A percentile compares a stretch with the other conserved stretches of the same genome.
Conservation (phyloP, 2,888 invertebrate genomes). For the Branchipolynoe longqiensis region DNA sequence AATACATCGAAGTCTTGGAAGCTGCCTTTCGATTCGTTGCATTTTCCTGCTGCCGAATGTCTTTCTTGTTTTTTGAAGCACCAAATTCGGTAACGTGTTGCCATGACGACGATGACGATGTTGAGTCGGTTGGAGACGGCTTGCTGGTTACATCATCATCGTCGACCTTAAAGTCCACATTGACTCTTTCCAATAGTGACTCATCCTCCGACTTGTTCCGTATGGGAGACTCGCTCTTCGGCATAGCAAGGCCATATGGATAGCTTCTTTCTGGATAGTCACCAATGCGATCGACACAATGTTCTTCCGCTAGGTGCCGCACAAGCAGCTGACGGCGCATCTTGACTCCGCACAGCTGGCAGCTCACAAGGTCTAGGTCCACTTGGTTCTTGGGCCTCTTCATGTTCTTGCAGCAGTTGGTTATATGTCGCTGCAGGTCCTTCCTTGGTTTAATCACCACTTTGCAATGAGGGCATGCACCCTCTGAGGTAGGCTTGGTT, state of each 20-base stretch:
- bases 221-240: not conserved
- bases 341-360: constrained; percentile 64
- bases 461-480: constrained; percentile 61
- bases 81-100: constrained; percentile 34
- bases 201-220: not conserved
- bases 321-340: constrained; percentile 63
- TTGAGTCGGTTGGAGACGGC: not conserved
- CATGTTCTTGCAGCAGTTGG: constrained; percentile 44
- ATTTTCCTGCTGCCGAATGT: not conserved
- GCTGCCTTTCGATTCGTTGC: not conserved
- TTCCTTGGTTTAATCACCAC: constrained; percentile 28
- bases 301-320: constrained; percentile 63
- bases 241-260: not conserved
- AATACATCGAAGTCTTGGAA: constrained; percentile 5
- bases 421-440: constrained; percentile 59
- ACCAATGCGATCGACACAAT: constrained; percentile 55
- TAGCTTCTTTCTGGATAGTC: not conserved
- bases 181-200: not conserved
- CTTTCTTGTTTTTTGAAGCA: constrained; percentile 20
- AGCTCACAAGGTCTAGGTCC: constrained; percentile 61
- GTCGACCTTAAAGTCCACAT: not conserved
- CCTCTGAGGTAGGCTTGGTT: constrained; percentile 13
- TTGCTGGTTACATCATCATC: not conserved
- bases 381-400: constrained; percentile 53
- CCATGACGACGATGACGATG: too few relatives aligned